These are phyloP conservation scores for Euglossa dilemma DNA, from an alignment of 1,140 invertebrate genomes.

Conservation along the genomic window DNA sequence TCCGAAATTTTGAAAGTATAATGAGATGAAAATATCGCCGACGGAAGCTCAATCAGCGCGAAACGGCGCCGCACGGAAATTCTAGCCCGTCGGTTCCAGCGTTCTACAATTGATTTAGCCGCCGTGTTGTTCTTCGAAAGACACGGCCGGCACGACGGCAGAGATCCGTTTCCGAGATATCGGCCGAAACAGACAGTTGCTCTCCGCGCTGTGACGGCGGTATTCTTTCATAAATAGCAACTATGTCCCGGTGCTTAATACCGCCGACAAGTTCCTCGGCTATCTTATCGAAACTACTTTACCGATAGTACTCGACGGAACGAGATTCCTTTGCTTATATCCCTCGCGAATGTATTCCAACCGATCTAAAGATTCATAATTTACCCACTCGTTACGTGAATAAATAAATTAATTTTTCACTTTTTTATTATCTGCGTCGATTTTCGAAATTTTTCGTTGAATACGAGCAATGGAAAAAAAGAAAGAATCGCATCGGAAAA, in stretches of 20 bases:
- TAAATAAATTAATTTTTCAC: too few species aligned
- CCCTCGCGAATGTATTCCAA: too few species aligned
- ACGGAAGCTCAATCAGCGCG: slow-evolving; percentile 30
- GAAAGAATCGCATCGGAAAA: too few species aligned
- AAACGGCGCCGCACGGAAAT: not conserved
- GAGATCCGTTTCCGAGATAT: not conserved
- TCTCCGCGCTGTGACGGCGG: not conserved
- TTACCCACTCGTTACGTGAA: too few species aligned
- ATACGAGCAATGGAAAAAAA: too few species aligned
- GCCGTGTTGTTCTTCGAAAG: slow-evolving; percentile 7
- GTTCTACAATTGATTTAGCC: not conserved
- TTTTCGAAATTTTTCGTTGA: too few species aligned
- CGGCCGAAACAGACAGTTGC: not conserved
- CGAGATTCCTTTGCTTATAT: not conserved
- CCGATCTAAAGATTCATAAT: too few species aligned
- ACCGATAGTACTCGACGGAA: not conserved
- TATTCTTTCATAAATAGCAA: not conserved
- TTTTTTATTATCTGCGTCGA: too few species aligned
- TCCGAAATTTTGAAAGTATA: slow-evolving; percentile 45
- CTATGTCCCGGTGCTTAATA: not conserved
- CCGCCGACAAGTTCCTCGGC: not conserved
- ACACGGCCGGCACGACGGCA: too few species aligned
- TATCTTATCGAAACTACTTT: not conserved
- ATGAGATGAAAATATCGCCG: slow-evolving; percentile 49
- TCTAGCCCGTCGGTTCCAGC: not conserved